Base-by-base conservation (phyloP, 2,113 vertebrate genomes). In the Bagarius yarrelli region DNA sequence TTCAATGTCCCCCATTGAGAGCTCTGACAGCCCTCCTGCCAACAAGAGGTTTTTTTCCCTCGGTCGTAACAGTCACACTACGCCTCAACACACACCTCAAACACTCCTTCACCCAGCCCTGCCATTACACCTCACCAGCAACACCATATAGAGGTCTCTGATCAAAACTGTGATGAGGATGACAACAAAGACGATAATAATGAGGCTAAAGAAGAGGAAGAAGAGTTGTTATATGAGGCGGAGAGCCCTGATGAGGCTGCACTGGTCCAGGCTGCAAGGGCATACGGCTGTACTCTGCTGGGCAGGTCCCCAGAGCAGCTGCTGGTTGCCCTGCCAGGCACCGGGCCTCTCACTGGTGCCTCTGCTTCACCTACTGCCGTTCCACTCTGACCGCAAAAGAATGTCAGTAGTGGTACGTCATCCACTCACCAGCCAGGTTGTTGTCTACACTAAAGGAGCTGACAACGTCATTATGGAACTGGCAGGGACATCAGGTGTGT, bases 381-480 rank as follows among this genome's bases (percentile, higher is more conserved):
- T 99, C 27, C 95, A 98, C 86, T 95, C 96, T 0, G 86, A 93
- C 53, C 92, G 97, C 44, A 98, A 96, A 85, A 94, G 95, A 78
- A 99, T 99, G 97, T 99, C 97, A 0, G 95, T 99, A 19, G 95
- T 99, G 71, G 94, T 98, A 81, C 93, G 95, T 14, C 96, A 98
- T 83, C 97, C 97, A 0, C 84, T 98, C 76, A 95, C 95, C 50
- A 92, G 92, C 15, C 84, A 93, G 32, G 93, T 98, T 25, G 93
- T 97, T 79, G 92, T 98, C 6, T 99, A 97, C 83, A 96, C 96
- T 0, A 99, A 99, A 86, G 97, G 97, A 0, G 97, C 97, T 0
- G 97, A 99, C 76, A 95, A 95, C 0, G 94, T 92, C 16, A 92
- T 99, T 82, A 97, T 98, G 95, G 93, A 95, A 67, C 74, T 95